Evolutionary conservation across 2,888 invertebrate species (phyloP), one percentile per base, ranked within the genome.

Genomic region (Mylabris sibirica): DNA sequence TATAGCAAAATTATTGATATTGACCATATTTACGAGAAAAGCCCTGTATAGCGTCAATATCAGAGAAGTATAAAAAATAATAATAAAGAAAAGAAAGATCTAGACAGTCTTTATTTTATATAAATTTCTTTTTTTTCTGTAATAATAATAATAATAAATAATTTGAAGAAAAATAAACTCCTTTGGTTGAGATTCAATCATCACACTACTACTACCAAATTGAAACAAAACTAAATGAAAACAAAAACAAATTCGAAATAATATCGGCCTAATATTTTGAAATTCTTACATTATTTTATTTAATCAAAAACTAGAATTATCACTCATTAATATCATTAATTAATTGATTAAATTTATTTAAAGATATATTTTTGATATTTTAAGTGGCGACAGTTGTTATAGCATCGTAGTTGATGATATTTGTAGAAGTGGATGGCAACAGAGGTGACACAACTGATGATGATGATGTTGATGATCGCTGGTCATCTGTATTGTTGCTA

Each of bases 341-440:
- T 38, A 38, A 38, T 12, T 38, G 11, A 14, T 12, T 5, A 38
- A 38, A 38, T 30, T 1, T 30, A 30, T 30, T n/a, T n/a, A n/a
- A n/a, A n/a, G n/a, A n/a, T n/a, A n/a, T n/a, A n/a, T n/a, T n/a
- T n/a, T n/a, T n/a, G n/a, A n/a, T 35, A 6, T 2, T 35, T 35
- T 8, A 35, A 11, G 35, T 35, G 9, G 35, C 9, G 9, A 41
- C 41, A 14, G 69, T 71, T 69, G 75, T 80, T 82, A 84, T 80
- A 84, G 83, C 83, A 79, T 84, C 77, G 81, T 84, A 85, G 77
- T 79, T 77, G 79, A 81, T 77, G 79, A 81, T 78, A 75, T 79
- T 74, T 76, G 84, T 22, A 53, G 53, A 82, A 71, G 83, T 78
- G 75, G 84, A 82, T 74, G 81, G 81, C 79, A 82, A 76, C 79